Evolutionary conservation across 2,113 vertebrate genomes (phyloP).

Genomic region (Centropus unirufus): DNA sequence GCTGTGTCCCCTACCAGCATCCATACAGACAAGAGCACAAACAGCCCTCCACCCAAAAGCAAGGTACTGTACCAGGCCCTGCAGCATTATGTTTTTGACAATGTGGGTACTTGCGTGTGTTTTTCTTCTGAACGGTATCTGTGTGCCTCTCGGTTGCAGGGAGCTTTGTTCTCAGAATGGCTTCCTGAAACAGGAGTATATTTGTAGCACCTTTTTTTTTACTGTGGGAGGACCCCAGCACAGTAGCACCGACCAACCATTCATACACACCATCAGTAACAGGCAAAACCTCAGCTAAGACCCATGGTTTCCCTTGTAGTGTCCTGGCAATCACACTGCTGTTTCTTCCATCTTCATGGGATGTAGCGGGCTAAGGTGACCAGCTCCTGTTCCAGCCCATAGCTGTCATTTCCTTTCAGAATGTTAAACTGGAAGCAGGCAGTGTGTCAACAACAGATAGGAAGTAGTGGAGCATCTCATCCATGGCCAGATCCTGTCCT

Average conservation of each 20-base stretch:
- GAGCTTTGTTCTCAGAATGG: neutral
- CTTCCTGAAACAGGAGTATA: neutral
- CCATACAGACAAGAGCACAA: slow-evolving; percentile 92
- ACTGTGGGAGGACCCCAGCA: neutral
- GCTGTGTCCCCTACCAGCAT: slow-evolving; percentile 93
- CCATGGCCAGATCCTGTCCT: neutral
- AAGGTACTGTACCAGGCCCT: slow-evolving; percentile 88
- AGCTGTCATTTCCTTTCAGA: neutral
- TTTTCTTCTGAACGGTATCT: neutral
- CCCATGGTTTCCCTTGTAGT: neutral
- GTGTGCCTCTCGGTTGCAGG: neutral
- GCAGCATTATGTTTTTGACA: neutral
- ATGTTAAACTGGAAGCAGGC: rapidly evolving
- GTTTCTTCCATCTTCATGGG: neutral
- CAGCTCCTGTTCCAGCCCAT: neutral
- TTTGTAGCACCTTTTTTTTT: neutral
- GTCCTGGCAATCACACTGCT: neutral
- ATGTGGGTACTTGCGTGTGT: neutral
- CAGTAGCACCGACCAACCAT: neutral
- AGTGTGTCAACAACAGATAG: neutral
- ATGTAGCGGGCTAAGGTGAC: neutral
- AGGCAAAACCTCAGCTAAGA: neutral
- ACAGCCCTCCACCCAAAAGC: slow-evolving; percentile 89
- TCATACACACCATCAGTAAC: neutral
- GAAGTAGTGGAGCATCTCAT: neutral